These are phyloP conservation scores for Cossypha polioptera DNA, from an alignment of 2,797 vertebrate genomes.

Conservation along the genomic window DNA sequence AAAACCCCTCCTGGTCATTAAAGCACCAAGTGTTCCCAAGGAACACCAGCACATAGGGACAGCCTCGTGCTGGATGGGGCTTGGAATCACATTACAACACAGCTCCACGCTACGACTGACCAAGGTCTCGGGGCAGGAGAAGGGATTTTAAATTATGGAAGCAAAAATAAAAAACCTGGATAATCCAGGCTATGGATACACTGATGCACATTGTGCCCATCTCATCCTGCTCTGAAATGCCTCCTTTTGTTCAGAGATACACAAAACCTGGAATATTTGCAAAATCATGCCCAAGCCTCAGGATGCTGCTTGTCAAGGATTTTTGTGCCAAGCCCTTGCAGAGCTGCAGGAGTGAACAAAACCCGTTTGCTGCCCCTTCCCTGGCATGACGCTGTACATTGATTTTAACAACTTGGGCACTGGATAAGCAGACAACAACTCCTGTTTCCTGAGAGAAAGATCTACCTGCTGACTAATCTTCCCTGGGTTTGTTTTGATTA, in stretches of 20 bases:
- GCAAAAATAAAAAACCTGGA: not conserved
- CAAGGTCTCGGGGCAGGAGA: fast-evolving
- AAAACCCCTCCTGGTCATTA: not conserved
- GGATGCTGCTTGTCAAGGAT: not conserved
- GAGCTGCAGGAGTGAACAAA: not conserved
- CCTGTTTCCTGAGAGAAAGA: not conserved
- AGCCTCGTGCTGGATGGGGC: not conserved
- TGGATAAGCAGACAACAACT: not conserved
- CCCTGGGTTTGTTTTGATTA: not conserved
- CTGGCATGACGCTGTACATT: fast-evolving
- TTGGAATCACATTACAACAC: not conserved
- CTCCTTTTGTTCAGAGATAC: not conserved
- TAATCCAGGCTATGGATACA: fast-evolving
- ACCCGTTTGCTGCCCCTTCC: not conserved
- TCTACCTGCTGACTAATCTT: not conserved
- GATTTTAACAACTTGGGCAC: not conserved
- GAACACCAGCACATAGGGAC: not conserved
- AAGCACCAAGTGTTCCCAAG: not conserved
- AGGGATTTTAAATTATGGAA: not conserved
- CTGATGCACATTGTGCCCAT: fast-evolving
- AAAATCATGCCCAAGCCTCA: fast-evolving
- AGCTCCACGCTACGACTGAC: not conserved
- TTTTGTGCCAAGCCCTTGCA: not conserved
- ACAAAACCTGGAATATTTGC: not conserved
- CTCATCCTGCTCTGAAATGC: not conserved